Base-by-base conservation (phyloP, 2,113 vertebrate genomes). In the Takifugu flavidus region DNA sequence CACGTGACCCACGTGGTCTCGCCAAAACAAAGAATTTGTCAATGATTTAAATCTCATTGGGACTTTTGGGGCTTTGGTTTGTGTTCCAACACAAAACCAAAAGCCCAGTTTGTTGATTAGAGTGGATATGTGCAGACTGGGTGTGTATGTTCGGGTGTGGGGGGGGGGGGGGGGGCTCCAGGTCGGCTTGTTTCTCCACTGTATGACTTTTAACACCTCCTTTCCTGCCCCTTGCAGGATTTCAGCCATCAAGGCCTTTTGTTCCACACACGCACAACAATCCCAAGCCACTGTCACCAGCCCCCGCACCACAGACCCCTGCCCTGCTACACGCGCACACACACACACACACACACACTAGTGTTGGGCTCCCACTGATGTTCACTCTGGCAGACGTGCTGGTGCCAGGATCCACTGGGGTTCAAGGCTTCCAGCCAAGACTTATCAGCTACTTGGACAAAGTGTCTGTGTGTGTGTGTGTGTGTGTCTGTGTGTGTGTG, bases 211-310 rank as follows among this genome's bases (percentile, higher is more conserved):
- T 85, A 73, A 91, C 91, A 89, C 91, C 87, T 91, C 77, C 67
- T 85, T 49, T 72, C 68, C 75, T 75, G 75, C 86, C 88, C 90
- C 88, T 89, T 91, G 89, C 85, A 86, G 82, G 80, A 71, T 82
- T 89, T 88, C 80, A 74, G 74, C 89, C 65, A 86, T 90, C 81
- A 83, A 86, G 76, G 84, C 86, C 87, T 89, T 90, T 90, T 90
- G 88, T 90, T 88, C 82, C 75, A 82, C 76, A 67, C 79, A 77
- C 56, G 60, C 80, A 83, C 79, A 78, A 75, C 77, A 69, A 68
- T 83, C 84, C 64, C 78, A 10, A 53, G 46, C 13, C 26, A 65
- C 75, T 59, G 52, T 57, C 42, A 54, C 53, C 25, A 5, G 25
- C 28, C 52, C 52, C 29, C 57, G 13, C 14, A 70, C 77, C 72